phyloP scores from a whole-genome alignment of 2,113 vertebrate genomes.

The Origma solitaria region DNA sequence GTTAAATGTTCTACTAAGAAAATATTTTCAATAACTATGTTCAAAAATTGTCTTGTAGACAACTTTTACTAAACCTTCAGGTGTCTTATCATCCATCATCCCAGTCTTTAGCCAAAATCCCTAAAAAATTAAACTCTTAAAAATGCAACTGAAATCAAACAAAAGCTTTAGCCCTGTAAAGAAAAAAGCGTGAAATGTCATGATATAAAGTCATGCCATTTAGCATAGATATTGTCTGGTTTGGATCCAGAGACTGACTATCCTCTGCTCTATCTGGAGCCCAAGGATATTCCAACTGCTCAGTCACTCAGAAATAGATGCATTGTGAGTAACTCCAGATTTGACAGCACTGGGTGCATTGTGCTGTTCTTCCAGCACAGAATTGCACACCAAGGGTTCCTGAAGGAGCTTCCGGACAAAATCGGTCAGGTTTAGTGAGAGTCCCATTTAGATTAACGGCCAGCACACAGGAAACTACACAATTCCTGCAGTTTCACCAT shows the following conservation, averaged over 20 bases:
- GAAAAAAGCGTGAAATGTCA: rapidly evolving
- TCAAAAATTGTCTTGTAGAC: background rate
- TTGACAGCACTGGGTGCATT: background rate
- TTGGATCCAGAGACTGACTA: background rate
- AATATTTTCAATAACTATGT: background rate
- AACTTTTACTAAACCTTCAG: background rate
- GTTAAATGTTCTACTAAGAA: background rate
- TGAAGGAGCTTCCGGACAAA: background rate
- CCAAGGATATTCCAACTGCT: background rate
- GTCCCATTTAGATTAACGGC: background rate
- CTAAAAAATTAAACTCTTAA: background rate
- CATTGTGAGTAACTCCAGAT: background rate
- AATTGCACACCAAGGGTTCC: background rate
- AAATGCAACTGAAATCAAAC: background rate
- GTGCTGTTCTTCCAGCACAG: background rate
- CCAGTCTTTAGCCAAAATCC: background rate
- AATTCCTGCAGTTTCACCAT: background rate
- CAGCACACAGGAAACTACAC: background rate
- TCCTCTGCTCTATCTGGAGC: background rate
- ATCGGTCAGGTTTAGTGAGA: background rate
- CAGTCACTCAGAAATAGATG: background rate
- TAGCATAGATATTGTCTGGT: background rate
- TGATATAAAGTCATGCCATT: background rate
- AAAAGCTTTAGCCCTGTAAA: background rate
- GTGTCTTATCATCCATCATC: background rate